Evolutionary conservation across 2,797 vertebrate species (phyloP).

Genomic region (Cossypha dichroa): DNA sequence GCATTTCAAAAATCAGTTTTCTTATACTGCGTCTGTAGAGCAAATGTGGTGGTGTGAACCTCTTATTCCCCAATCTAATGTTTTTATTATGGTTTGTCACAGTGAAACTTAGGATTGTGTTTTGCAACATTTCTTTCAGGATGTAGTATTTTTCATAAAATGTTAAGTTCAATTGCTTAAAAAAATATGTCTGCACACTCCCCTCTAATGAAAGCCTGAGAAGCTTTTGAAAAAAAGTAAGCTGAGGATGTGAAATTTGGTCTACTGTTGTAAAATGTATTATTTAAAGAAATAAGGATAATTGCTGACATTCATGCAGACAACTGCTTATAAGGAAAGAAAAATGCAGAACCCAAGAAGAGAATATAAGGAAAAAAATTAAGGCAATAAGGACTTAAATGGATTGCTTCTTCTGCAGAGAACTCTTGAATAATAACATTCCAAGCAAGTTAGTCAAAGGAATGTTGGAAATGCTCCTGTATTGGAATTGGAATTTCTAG

Average conservation of each 20-base stretch:
- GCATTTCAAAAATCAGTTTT: fast-evolving
- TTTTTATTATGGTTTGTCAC: not conserved
- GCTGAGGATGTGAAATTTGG: not conserved
- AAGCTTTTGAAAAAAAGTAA: not conserved
- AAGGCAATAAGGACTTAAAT: not conserved
- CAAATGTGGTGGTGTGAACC: not conserved
- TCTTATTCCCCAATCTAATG: not conserved
- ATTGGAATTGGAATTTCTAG: not conserved
- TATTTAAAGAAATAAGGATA: not conserved
- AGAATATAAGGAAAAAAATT: not conserved
- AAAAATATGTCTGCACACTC: not conserved
- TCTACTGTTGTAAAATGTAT: not conserved
- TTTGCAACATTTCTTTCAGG: not conserved
- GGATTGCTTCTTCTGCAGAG: not conserved
- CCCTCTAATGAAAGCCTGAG: not conserved
- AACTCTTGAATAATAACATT: not conserved
- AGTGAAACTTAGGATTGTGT: not conserved
- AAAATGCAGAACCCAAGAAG: not conserved
- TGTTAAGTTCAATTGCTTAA: not conserved
- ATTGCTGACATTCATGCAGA: not conserved
- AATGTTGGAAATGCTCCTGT: not conserved
- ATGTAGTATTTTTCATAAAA: not conserved
- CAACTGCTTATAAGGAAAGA: not conserved
- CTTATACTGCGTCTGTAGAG: not conserved
- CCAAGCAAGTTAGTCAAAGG: not conserved